Evolutionary conservation across 2,797 vertebrate genomes (phyloP), one percentile per base, ranked within the genome.

Genomic region (Orestias chungarensis): DNA sequence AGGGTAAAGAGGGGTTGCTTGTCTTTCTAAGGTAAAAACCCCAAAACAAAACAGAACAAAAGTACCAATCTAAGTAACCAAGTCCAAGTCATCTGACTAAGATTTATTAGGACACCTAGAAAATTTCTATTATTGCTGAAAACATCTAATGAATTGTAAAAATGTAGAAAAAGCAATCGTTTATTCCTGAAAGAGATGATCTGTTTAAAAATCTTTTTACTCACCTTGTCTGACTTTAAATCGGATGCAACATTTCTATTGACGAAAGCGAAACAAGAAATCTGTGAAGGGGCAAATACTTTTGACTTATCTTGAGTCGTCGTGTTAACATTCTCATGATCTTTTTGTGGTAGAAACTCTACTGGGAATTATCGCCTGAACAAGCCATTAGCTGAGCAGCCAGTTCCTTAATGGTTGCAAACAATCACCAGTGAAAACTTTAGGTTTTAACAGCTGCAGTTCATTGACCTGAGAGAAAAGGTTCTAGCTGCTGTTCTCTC

Each of bases 401-500:
- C 71, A 59, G 59, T 64, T 75, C 38, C 75, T 18, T 7, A 42
- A 78, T 5, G 17, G 52, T 55, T 76, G 27, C 55, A 66, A 85
- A 81, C 81, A 83, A 81, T 78, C 72, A 82, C 77, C 33, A 66
- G 73, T 66, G 78, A 79, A 83, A 54, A 57, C 73, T 65, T 70
- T 78, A 3, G 33, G 12, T 68, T 72, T 0, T 57, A 69, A 79
- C 29, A 70, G n/a, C 40, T 0, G 23, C 59, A 38, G 59, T 40
- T 62, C 57, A 5, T 38, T 1, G 44, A 61, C 70, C 79, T 82
- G 78, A 83, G 77, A 87, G 74, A 82, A 83, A 57, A 80, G 31
- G 44, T 64, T 66, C 69, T 71, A 85, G 83, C 85, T 82, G 82
- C 85, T 87, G 61, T 66, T 78, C 57, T 68, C 78, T 85, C 74